Evolutionary conservation across 2,888 invertebrate species (phyloP).

Genomic region (Tinea pellionella): DNA sequence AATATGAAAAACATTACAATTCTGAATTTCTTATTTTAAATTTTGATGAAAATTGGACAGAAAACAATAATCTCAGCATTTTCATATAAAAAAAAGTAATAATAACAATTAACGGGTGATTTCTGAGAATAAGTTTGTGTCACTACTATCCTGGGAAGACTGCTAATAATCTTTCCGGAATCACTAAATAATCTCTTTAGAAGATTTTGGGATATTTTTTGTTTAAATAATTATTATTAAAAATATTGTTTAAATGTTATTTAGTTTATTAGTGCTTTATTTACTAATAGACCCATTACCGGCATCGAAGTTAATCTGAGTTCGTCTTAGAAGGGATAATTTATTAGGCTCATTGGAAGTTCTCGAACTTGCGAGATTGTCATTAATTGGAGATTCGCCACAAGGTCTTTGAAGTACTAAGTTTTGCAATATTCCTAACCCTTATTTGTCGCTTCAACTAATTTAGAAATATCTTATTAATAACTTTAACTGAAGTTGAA

Average conservation of each 20-base stretch:
- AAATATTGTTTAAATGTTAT: neutral
- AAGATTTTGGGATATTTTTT: too few species aligned
- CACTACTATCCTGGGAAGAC: too few species aligned
- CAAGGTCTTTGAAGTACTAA: slow-evolving; percentile 30
- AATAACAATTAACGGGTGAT: too few species aligned
- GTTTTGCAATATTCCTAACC: slow-evolving; percentile 43
- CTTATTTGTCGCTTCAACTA: slow-evolving; percentile 43
- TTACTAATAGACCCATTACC: slow-evolving; percentile 24
- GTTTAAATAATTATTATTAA: too few species aligned
- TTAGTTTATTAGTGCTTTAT: slow-evolving; percentile 15
- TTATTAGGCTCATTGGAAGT: slow-evolving; percentile 42
- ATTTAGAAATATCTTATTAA: slow-evolving; percentile 21
- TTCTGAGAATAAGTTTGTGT: too few species aligned
- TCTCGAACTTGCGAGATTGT: slow-evolving; percentile 41
- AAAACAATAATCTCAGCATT: too few species aligned
- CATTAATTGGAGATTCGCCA: slow-evolving; percentile 44
- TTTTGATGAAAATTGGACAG: too few species aligned
- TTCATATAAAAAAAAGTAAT: too few species aligned
- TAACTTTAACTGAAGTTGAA: slow-evolving; percentile 6
- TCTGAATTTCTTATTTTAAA: too few species aligned
- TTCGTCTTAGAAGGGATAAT: slow-evolving; percentile 25
- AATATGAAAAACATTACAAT: too few species aligned
- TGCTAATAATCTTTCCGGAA: too few species aligned
- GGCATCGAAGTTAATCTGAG: slow-evolving; percentile 30
- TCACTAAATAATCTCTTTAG: too few species aligned